Evolutionary conservation across 1,140 invertebrate genomes (phyloP).

Genomic region (Drosophila saltans): DNA sequence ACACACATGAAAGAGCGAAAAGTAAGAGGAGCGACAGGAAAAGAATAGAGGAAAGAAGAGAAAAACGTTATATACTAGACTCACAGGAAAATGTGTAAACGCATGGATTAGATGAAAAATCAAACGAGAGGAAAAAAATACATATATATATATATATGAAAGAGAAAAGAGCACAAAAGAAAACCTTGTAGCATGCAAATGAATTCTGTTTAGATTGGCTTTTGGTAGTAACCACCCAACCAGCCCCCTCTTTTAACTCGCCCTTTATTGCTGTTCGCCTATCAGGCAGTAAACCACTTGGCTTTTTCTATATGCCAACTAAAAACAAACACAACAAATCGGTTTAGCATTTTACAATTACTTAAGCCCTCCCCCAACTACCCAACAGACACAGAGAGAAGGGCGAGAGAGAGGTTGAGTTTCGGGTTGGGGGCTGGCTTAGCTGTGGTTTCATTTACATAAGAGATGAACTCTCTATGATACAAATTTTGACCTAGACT

Average conservation of each 20-base stretch:
- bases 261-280: no score
- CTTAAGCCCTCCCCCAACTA: slow-evolving; percentile 41
- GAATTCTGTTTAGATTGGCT: slow-evolving; percentile 67
- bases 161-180: slow-evolving; percentile 19
- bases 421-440: slow-evolving; percentile 27
- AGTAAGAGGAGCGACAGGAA: slow-evolving; percentile 49
- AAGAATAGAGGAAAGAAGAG: slow-evolving; percentile 37
- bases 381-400: neutral
- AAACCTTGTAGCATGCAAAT: slow-evolving; percentile 65
- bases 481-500: slow-evolving; percentile 18
- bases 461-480: slow-evolving; percentile 29
- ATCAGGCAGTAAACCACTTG: slow-evolving; percentile 35
- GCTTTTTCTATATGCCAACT: slow-evolving; percentile 47
- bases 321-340: slow-evolving; percentile 63
- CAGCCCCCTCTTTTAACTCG: slow-evolving; percentile 1
- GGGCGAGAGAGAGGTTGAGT: neutral
- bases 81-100: slow-evolving; percentile 64
- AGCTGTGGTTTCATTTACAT: slow-evolving; percentile 47
- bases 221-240: slow-evolving; percentile 9
- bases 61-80: slow-evolving; percentile 57
- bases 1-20: slow-evolving; percentile 14
- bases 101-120: slow-evolving; percentile 79
- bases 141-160: slow-evolving; percentile 11
- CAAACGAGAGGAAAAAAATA: slow-evolving; percentile 43
- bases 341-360: slow-evolving; percentile 69